Evolutionary conservation across 1,140 invertebrate species (phyloP).

Genomic region (Zophobas morio): DNA sequence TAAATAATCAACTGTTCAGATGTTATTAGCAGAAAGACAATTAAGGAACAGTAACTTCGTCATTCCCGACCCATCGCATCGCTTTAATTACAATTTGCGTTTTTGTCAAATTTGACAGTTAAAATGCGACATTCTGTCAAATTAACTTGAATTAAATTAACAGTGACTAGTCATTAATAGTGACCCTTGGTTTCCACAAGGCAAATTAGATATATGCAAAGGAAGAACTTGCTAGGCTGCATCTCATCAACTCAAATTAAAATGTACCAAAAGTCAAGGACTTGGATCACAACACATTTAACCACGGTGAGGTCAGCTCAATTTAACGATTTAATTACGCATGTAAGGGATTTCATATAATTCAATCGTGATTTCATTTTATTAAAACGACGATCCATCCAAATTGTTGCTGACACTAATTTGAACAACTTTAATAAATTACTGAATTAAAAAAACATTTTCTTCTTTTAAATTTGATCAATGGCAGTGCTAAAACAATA

Average conservation of each 20-base stretch:
- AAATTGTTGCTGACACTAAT: slow-evolving; percentile 2
- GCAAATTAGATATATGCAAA: not conserved
- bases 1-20: slow-evolving; percentile 14
- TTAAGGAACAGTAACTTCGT: not conserved
- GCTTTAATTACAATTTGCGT: slow-evolving; percentile 1
- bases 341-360: slow-evolving; percentile 30
- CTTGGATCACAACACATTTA: slow-evolving; percentile 2
- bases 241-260: slow-evolving; percentile 41
- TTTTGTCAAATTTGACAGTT: not conserved
- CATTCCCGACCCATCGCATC: not conserved
- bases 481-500: slow-evolving; percentile 11
- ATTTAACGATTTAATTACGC: slow-evolving; percentile 36
- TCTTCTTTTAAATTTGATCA: not conserved
- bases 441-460: slow-evolving; percentile 21
- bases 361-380: slow-evolving; percentile 12
- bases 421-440: slow-evolving; percentile 16
- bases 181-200: not conserved
- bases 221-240: slow-evolving; percentile 24
- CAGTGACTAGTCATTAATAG: not conserved
- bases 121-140: slow-evolving; percentile 7
- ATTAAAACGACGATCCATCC: not conserved
- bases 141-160: not conserved
- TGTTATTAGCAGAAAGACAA: slow-evolving; percentile 15
- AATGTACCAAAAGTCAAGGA: slow-evolving; percentile 41
- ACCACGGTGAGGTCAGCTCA: slow-evolving; percentile 23